Percentiles rank a stretch among this genome's conserved stretches.
Conservation (phyloP, 2,888 invertebrate genomes). For the Cataglyphis albicans region DNA sequence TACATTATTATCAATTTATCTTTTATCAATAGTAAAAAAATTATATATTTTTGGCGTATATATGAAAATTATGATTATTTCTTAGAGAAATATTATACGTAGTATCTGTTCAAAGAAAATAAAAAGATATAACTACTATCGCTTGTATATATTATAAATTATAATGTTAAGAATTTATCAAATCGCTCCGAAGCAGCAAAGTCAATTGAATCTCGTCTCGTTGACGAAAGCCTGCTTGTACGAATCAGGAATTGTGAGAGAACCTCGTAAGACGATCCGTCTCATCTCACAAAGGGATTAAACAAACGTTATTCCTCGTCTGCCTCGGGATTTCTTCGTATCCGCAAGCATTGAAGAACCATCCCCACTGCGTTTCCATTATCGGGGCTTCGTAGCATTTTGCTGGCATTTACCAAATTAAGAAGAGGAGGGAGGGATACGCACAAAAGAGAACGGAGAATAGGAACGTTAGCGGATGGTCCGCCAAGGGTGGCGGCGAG, state of each 20-base stretch:
- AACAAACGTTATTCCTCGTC: conserved; percentile 81
- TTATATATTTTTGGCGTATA: not conserved
- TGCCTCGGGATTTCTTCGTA: conserved; percentile 83
- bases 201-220: conserved; percentile 11
- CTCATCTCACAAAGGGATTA: conserved; percentile 58
- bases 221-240: conserved; percentile 19
- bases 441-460: conserved; percentile 70
- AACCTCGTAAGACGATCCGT: conserved; percentile 45
- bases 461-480: conserved; percentile 64
- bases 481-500: conserved; percentile 51
- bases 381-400: conserved; percentile 77
- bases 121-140: not conserved
- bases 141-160: not conserved
- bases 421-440: conserved; percentile 72
- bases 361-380: conserved; percentile 64
- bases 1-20: not conserved
- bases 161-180: too few relatives aligned
- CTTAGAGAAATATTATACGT: not conserved
- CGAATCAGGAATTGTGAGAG: conserved; percentile 6
- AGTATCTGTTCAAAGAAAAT: not conserved
- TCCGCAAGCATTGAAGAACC: conserved; percentile 64
- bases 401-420: conserved; percentile 84
- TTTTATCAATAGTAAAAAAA: not conserved
- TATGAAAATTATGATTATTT: not conserved
- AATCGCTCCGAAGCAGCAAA: not conserved